Base-by-base conservation (phyloP, 23 tunicate genomes). In the Phallusia fumigata region DNA sequence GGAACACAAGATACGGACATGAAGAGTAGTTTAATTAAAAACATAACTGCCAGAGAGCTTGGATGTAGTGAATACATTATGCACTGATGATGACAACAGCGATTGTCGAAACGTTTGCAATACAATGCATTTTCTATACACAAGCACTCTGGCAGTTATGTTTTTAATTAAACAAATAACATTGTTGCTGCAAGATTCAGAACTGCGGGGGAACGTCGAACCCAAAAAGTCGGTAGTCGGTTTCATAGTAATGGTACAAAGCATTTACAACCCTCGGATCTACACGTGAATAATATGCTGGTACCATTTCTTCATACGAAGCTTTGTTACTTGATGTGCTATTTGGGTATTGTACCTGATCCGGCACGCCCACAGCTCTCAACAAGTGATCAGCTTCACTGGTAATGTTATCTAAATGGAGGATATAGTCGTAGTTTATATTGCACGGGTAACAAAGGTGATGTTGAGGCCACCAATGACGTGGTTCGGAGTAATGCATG, bases 381-480 rank as follows among this genome's bases (percentile, higher is more conserved):
- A 85, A 40, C 6, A 85, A 18, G 47, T 33, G 81, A 2, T 85
- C 81, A 19, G 88, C 74, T 69, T 90, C 95, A n/a, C 76, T 87
- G 19, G 77, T 86, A n/a, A 86, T 75, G 6, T 78, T 81, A 47
- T 85, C 86, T 26, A 90, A 30, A n/a, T 50, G 58, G 12, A 86
- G 45, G 6, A 90, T 19, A 34, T 81, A 90, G 49, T 90, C 95
- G 89, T 90, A 90, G 35, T 81, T n/a, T 18, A 90, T 85, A 22
- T 65, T 78, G 86, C 95, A 90, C 0, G 95, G 95, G 50, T 74
- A 90, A 35, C 95, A 90, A 10, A 90, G 77, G 35, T 83, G 32
- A 24, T 33, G 65, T 32, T 81, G 88, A 44, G 80, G 84, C 35
- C 53, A 52, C 95, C 95, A 90, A 50, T 90, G 95, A 0, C 81